phyloP scores from a whole-genome alignment of 2,113 vertebrate genomes.

The Notarius lentiginosus region DNA sequence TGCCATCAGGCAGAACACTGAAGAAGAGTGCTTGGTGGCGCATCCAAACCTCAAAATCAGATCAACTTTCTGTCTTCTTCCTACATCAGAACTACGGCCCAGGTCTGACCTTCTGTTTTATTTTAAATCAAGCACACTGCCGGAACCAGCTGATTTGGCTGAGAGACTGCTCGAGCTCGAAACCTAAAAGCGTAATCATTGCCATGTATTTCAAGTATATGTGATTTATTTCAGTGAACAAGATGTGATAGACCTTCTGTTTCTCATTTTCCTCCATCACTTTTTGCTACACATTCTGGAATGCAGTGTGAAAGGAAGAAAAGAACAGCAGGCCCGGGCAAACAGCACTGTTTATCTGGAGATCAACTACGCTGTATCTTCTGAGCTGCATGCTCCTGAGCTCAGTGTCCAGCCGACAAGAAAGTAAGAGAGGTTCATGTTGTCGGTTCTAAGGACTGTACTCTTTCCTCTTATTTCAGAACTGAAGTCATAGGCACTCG shows the following conservation, averaged over 20 bases:
- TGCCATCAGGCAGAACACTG: too few relatives aligned
- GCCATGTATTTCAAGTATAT: slow-evolving; percentile 13
- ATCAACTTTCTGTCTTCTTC: slow-evolving; percentile 1
- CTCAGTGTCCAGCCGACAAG: background rate
- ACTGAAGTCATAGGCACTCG: background rate
- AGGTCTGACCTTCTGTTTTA: slow-evolving; percentile 21
- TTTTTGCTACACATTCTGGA: slow-evolving; percentile 17
- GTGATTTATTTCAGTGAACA: slow-evolving; percentile 26
- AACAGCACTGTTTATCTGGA: background rate
- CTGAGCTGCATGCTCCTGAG: background rate
- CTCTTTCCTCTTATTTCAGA: slow-evolving; percentile 7
- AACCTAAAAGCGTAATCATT: slow-evolving; percentile 6
- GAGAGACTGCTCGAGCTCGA: slow-evolving; percentile 24
- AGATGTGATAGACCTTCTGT: slow-evolving; percentile 16
- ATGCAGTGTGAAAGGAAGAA: background rate
- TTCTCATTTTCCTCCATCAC: slow-evolving; percentile 26
- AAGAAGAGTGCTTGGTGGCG: slow-evolving; percentile 43
- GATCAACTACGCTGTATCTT: background rate
- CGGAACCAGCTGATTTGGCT: slow-evolving; percentile 33
- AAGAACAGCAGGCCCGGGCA: background rate
- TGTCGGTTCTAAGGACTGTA: background rate
- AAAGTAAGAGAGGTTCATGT: background rate
- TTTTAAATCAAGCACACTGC: slow-evolving; percentile 17
- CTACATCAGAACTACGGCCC: slow-evolving; percentile 40
- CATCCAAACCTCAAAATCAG: slow-evolving; percentile 27